These are phyloP conservation scores for Zoanthus sansibaricus DNA, from an alignment of 92 coral and sea anemone genomes.

Conservation along the genomic window DNA sequence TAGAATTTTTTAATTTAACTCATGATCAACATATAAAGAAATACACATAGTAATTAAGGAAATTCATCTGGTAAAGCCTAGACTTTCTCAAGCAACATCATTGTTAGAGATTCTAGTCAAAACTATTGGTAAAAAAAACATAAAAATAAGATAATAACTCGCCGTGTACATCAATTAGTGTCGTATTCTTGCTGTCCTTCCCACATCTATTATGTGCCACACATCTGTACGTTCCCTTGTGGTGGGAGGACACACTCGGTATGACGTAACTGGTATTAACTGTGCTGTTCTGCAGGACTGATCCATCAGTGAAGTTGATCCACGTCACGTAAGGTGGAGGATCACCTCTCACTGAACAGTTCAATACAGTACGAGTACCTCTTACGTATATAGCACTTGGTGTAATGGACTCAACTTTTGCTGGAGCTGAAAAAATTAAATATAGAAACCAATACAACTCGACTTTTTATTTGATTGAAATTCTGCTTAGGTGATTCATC, in stretches of 20 bases:
- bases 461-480: no score
- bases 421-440: background rate
- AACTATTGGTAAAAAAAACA: no score
- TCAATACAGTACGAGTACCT: background rate
- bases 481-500: no score
- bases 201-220: constrained; percentile 17
- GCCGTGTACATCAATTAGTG: background rate
- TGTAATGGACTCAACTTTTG: background rate
- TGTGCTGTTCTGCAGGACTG: constrained; percentile 19
- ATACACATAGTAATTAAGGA: no score
- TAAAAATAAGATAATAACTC: background rate
- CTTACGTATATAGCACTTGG: background rate
- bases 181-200: background rate
- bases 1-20: no score
- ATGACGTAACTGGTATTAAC: constrained; percentile 17
- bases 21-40: no score
- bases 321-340: constrained; percentile 26
- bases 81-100: no score
- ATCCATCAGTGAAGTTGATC: constrained; percentile 31
- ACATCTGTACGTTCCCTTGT: constrained; percentile 34
- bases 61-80: no score
- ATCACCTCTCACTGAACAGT: constrained; percentile 10
- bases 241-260: constrained; percentile 16
- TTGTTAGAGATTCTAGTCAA: no score
- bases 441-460: no score